Percentiles rank a stretch among this genome's conserved stretches.
Evolutionary conservation across 2,888 invertebrate genomes (phyloP).

Genomic region (Adelphocoris suturalis): DNA sequence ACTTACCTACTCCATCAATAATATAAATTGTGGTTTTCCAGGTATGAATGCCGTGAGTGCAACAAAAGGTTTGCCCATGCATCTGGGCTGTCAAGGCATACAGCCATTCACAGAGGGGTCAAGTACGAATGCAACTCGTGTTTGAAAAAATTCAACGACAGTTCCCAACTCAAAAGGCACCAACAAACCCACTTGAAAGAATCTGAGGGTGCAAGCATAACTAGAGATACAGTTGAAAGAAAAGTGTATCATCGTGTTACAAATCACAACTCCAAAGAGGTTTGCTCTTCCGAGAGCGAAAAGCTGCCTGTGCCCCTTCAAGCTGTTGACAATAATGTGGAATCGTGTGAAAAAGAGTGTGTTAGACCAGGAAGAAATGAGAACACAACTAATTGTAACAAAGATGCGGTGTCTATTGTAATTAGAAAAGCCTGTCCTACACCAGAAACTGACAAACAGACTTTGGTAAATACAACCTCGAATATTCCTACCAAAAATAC

Average conservation of each 20-base stretch:
- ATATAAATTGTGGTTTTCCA: background rate
- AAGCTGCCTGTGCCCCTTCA: background rate
- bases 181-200: background rate
- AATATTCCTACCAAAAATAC: background rate
- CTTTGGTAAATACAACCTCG: background rate
- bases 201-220: background rate
- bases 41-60: conserved; percentile 79
- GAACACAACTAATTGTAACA: background rate
- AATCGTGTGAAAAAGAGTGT: background rate
- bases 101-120: conserved; percentile 80
- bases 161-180: conserved; percentile 72
- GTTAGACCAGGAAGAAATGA: background rate
- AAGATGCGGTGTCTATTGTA: background rate
- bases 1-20: no score
- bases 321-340: background rate
- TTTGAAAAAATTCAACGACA: conserved; percentile 69
- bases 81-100: conserved; percentile 80
- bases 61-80: conserved; percentile 79
- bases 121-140: conserved; percentile 70
- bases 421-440: background rate
- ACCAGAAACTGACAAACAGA: background rate
- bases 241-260: background rate
- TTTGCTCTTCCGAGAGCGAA: background rate
- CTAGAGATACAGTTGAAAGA: background rate
- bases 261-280: background rate